phyloP scores from a whole-genome alignment of 2,113 vertebrate genomes.

The Connochaetes taurinus region DNA sequence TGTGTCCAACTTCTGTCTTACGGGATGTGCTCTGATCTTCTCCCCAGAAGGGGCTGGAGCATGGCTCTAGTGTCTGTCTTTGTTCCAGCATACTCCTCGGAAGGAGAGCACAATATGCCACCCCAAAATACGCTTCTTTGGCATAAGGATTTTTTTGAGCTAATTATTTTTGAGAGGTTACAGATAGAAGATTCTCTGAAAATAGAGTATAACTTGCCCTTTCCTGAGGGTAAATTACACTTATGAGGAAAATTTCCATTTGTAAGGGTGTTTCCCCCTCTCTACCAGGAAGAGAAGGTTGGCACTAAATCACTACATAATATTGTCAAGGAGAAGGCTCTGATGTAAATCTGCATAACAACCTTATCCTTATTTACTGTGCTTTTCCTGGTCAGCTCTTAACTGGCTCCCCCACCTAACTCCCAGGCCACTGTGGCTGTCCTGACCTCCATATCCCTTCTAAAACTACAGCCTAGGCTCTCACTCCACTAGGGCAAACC shows the following conservation, averaged over 20 bases:
- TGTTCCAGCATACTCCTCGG: background rate
- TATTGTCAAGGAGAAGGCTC: background rate
- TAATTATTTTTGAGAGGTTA: background rate
- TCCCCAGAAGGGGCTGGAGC: background rate
- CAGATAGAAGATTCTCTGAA: background rate
- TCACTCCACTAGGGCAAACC: background rate
- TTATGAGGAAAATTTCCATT: background rate
- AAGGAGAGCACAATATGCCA: background rate
- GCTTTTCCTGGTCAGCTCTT: background rate
- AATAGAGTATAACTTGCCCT: background rate
- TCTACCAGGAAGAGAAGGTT: background rate
- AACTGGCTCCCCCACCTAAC: background rate
- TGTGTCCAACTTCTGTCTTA: background rate
- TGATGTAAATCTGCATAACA: background rate
- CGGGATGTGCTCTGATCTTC: background rate
- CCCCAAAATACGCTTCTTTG: background rate
- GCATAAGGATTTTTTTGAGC: background rate
- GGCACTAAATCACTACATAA: background rate
- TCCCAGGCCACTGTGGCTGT: background rate
- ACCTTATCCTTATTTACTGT: background rate
- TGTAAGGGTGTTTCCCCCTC: background rate
- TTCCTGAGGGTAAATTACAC: background rate
- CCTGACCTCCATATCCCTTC: background rate
- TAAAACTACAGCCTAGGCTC: background rate
- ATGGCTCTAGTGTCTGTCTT: background rate